Evolutionary conservation across 2,888 invertebrate genomes (phyloP), one percentile per base, ranked within the genome.

Genomic region (Pediacus dermestoides): DNA sequence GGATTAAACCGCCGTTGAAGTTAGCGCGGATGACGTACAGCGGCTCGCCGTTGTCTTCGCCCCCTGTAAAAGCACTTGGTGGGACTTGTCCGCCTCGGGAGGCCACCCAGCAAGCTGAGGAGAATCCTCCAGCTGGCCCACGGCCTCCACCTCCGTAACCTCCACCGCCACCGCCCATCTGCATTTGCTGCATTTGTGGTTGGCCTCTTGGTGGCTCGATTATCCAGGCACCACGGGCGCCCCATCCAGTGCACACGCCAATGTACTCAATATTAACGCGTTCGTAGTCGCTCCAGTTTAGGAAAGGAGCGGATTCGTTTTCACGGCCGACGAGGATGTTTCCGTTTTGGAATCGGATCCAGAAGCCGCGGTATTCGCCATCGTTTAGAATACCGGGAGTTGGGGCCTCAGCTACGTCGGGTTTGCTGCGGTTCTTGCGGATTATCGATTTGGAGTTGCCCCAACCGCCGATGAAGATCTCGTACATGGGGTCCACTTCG

Each of bases 381-480:
- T 70, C 77, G 61, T 77, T 81, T 49, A 91, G 68, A 52, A 88
- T 81, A 39, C 75, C 77, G 1, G 85, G 86, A 0, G 88, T 89
- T 2, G 88, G 87, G 9, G 55, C 63, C 46, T 68, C 68, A 16
- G 64, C 68, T 7, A 67, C 68, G 8, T 69, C 69, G 4, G 69
- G 69, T 52, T 67, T 88, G 80, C 44, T 78, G 71, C 62, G 77
- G 70, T 90, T 87, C 61, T 79, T 82, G 40, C 90, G 81, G 61
- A 89, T 87, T 1, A 88, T 84, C 16, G 87, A 88, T 70, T 88
- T 89, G 46, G 77, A 73, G 68, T 92, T 91, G 13, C 78, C 78
- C 92, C 91, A 93, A 16, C 91, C 91, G 15, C 92, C 92, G 56
- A 93, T 76, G 70, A 91, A 87, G 34, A 92, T 65, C 77, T 93